phyloP scores from a whole-genome alignment of 2,888 invertebrate genomes.

The Trichogramma dendrolimi region DNA sequence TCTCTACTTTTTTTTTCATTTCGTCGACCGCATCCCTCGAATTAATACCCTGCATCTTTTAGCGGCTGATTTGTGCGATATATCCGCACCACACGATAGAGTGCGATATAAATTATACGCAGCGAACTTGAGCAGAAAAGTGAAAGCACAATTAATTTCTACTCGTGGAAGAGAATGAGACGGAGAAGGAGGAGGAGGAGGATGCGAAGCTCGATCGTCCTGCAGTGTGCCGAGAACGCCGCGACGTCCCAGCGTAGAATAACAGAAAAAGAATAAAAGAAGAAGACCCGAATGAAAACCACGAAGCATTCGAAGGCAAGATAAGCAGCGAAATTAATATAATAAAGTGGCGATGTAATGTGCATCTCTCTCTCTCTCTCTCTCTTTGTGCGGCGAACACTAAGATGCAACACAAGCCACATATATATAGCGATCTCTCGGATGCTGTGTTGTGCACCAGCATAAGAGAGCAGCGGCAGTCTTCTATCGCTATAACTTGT shows the following conservation, averaged over 20 bases:
- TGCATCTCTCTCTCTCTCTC: no score
- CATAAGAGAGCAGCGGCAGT: constrained; percentile 11
- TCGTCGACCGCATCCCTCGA: no score
- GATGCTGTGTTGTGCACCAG: background rate
- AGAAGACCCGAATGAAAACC: constrained; percentile 3
- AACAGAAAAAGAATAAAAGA: background rate
- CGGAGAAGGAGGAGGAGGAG: background rate
- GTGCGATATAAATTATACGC: no score
- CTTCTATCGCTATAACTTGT: no score
- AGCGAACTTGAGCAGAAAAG: no score
- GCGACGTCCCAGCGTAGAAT: background rate
- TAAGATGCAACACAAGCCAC: background rate
- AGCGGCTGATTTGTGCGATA: no score
- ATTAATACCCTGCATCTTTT: no score
- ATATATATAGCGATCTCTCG: background rate
- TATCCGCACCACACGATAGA: no score
- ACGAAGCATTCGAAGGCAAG: constrained; percentile 21
- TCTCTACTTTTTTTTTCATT: no score
- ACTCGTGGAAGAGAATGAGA: background rate
- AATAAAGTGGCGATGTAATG: constrained; percentile 25
- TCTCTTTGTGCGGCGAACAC: background rate
- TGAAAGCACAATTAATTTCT: no score
- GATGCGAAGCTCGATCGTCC: background rate
- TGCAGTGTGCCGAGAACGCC: background rate
- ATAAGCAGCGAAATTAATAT: constrained; percentile 27